Base-by-base conservation (phyloP, 2,888 invertebrate genomes). In the Taenaris catops region DNA sequence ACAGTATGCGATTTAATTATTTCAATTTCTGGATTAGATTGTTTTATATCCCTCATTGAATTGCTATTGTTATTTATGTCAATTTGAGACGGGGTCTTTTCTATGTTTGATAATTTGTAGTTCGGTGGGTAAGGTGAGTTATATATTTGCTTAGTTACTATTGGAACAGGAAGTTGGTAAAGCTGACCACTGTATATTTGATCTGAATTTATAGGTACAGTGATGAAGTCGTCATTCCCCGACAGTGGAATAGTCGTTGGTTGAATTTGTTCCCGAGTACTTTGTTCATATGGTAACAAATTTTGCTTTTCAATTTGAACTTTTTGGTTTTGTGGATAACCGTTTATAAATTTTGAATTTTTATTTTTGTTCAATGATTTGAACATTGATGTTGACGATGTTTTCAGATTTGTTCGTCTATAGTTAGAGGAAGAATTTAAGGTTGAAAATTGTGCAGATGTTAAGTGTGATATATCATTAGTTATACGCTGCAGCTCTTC, bases 151-250 rank as follows among this genome's bases (percentile, higher is more conserved):
- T 53, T 66, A 7, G 76, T 78, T 11, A 84, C 83, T 42, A 80
- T 76, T 34, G 81, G 81, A 24, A 84, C 84, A 11, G 84, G 69
- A 25, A 69, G 60, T 51, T 83, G 69, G 45, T 86, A 86, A 31
- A 81, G 51, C 50, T 86, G 84, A 12, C 83, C 84, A 44, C 84
- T 84, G 50, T 81, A 83, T 49, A 81, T 51, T 44, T 67, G 61
- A 24, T 66, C 66, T 38, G 56, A 52, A 17, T 57, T 55, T 14
- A 46, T 44, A 18, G 35, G 42, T 20, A 40, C 21, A 8, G 49
- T 47, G 8, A 27, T 25, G 5, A 35, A n/a, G 8, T 25, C 28
- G 5, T 33, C 37, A 14, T 33, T 42, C 6, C 8, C 24, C 17
- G n/a, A 10, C 17, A 24, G 5, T 8, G 10, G 18, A 10, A 5